A percentile compares a stretch with the other conserved stretches of the same genome.
phyloP scores from a whole-genome alignment of 2,888 invertebrate species.

The Heliconius cydno region DNA sequence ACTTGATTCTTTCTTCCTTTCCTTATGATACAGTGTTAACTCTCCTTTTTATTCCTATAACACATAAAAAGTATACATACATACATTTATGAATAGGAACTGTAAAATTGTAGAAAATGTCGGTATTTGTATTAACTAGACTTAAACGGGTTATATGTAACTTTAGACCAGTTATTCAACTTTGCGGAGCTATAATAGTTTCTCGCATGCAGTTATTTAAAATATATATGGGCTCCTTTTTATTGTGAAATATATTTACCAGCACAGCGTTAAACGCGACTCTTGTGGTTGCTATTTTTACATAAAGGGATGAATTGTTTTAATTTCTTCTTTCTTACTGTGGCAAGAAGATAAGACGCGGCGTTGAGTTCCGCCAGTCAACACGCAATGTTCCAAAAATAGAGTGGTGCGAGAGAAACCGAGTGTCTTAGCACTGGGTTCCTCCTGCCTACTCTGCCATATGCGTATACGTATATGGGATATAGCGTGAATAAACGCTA shows the following conservation, averaged over 20 bases:
- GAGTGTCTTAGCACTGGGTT: too few species aligned
- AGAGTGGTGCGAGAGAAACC: too few species aligned
- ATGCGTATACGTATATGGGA: too few species aligned
- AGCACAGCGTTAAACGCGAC: not conserved
- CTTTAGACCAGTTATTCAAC: constrained; percentile 19
- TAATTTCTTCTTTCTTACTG: too few species aligned
- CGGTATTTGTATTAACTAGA: constrained; percentile 6
- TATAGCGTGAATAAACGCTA: too few species aligned
- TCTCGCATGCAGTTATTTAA: constrained; percentile 7
- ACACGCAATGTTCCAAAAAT: too few species aligned
- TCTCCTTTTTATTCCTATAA: not conserved
- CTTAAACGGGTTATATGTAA: constrained; percentile 10
- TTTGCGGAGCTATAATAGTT: constrained; percentile 5
- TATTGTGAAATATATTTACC: not conserved
- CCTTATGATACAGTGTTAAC: not conserved
- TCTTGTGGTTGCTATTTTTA: not conserved
- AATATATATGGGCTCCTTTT: not conserved
- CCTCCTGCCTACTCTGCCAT: too few species aligned
- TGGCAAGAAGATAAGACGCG: not conserved
- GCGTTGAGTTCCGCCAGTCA: not conserved
- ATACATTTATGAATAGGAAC: not conserved
- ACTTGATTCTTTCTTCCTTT: not conserved
- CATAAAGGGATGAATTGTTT: too few species aligned
- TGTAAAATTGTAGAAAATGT: constrained; percentile 7
- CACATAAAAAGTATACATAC: not conserved